A percentile compares a stretch with the other conserved stretches of the same genome.
phyloP scores from a whole-genome alignment of 1,140 invertebrate species.

The Trissolcus basalis region DNA sequence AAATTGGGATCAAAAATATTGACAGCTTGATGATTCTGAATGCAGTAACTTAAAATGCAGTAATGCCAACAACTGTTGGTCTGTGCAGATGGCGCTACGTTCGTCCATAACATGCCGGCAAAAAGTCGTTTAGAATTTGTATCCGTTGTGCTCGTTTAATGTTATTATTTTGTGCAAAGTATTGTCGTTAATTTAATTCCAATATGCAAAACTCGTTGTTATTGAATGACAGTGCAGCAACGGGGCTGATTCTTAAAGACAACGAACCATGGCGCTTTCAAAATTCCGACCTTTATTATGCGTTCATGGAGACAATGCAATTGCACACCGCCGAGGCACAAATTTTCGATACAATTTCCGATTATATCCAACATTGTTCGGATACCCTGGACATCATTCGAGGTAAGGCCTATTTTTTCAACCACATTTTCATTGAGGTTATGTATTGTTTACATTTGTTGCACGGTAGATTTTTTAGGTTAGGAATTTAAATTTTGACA shows the following conservation, averaged over 20 bases:
- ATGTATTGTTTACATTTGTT: slow-evolving; percentile 7
- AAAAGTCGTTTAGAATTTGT: too few species aligned
- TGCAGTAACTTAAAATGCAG: too few species aligned
- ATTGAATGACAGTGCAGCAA: slow-evolving; percentile 72
- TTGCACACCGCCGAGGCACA: slow-evolving; percentile 75
- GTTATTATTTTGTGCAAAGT: not conserved
- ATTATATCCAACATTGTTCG: slow-evolving; percentile 78
- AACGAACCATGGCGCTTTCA: slow-evolving; percentile 75
- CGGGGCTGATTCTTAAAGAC: slow-evolving; percentile 73
- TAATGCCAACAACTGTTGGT: too few species aligned
- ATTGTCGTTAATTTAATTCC: slow-evolving; percentile 1
- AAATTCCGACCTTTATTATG: slow-evolving; percentile 77
- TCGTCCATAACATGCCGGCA: too few species aligned
- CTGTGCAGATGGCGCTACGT: too few species aligned
- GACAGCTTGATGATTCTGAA: too few species aligned
- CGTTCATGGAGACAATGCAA: slow-evolving; percentile 79
- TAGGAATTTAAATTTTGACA: too few species aligned
- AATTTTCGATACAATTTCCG: slow-evolving; percentile 78
- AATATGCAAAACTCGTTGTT: slow-evolving; percentile 39
- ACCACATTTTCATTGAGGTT: slow-evolving; percentile 1
- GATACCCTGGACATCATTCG: slow-evolving; percentile 75
- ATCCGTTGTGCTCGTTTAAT: not conserved
- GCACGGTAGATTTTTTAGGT: not conserved
- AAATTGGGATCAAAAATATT: too few species aligned
- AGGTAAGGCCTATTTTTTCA: slow-evolving; percentile 60